Evolutionary conservation across 2,888 invertebrate species (phyloP), one percentile per base, ranked within the genome.

Genomic region (Uloborus plumipes): DNA sequence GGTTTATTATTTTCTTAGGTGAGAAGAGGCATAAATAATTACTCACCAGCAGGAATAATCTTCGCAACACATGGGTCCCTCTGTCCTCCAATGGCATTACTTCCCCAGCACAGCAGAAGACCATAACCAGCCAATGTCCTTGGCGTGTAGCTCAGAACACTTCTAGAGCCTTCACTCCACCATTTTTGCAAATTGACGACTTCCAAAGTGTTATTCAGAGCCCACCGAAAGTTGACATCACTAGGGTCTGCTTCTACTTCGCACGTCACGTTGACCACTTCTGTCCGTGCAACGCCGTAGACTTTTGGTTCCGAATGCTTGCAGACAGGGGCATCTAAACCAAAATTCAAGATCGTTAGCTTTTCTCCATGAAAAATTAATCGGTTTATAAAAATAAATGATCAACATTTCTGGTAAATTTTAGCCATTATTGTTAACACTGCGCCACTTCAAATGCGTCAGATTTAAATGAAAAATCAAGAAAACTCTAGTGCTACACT

Each of bases 241-340:
- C 93, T 91, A 0, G 97, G 96, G 90, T 96, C 96, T 14, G 96
- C 95, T 88, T 96, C 95, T n/a, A 97, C 96, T 86, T 94, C 93
- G 88, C 97, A 97, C 88, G 94, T 86, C n/a, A 87, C 86, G 62
- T 86, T 85, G 1, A 87, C 86, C 86, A 94, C 93, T 88, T 96
- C 96, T 87, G 95, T 94, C 88, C 96, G 95, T 7, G 96, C 96
- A 4, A 96, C 95, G 0, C 96, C 96, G 88, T 96, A 96, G n/a
- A 96, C 93, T 84, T 94, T 91, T 64, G 93, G 93, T 89, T 96
- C 96, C 84, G 94, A 94, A 67, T 94, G 93, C 86, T 93, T 92
- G 89, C 96, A 97, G 0, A 95, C 95, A 0, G 97, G 96, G 0
- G 95, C 93, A 90, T 95, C 96, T 96, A 91, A 94, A 95, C 71